Conservation (phyloP, 1,140 invertebrate species). For the Melipona quadrifasciata region DNA sequence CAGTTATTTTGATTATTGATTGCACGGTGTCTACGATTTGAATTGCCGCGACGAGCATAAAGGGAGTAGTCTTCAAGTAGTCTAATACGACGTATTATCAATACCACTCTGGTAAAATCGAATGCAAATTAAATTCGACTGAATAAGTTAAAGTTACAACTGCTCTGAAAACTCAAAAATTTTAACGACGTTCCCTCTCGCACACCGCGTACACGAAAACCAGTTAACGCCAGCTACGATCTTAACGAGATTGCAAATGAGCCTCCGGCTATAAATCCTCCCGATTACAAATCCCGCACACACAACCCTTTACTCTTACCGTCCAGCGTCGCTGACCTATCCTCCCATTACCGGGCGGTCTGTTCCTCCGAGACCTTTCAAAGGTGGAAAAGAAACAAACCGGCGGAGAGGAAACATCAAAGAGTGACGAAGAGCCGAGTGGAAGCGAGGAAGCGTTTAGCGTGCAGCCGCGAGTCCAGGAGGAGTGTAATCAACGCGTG, state of each 20-base stretch:
- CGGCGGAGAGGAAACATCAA: not conserved
- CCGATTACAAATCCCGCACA: not conserved
- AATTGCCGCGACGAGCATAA: not conserved
- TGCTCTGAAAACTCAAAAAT: too few relatives aligned
- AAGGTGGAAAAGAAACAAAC: not conserved
- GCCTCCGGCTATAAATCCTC: not conserved
- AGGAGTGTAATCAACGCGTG: conserved; percentile 9
- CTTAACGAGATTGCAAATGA: conserved; percentile 19
- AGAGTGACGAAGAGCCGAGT: not conserved
- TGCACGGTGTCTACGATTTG: not conserved
- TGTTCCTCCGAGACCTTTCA: not conserved
- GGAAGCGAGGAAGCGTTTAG: conserved; percentile 36
- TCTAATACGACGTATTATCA: too few relatives aligned
- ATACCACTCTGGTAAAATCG: too few relatives aligned
- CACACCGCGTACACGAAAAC: not conserved
- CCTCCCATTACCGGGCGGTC: not conserved
- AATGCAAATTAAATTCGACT: not conserved
- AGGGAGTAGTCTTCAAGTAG: too few relatives aligned
- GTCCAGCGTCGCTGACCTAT: not conserved
- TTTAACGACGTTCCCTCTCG: too few relatives aligned
- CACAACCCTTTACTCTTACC: not conserved
- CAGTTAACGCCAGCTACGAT: not conserved
- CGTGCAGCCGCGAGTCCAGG: not conserved
- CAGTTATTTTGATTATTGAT: too few relatives aligned
- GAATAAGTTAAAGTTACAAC: too few relatives aligned